Evolutionary conservation across 2,888 invertebrate species (phyloP).

Genomic region (Rhogogaster chlorosoma): DNA sequence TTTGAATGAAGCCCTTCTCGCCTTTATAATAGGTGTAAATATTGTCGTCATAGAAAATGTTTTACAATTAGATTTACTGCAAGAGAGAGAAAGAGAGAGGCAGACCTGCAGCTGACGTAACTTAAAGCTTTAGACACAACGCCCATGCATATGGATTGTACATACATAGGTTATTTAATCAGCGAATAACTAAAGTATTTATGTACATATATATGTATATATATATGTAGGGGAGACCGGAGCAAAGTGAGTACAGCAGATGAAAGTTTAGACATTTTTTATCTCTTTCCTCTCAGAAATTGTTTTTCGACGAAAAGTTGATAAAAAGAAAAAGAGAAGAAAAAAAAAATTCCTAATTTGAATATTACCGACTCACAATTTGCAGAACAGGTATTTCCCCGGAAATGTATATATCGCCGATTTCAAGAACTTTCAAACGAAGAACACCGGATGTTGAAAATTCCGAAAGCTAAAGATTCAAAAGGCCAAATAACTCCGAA

Average conservation of each 20-base stretch:
- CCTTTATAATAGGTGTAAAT: background rate
- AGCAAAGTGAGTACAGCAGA: too few relatives aligned
- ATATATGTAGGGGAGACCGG: background rate
- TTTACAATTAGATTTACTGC: conserved; percentile 33
- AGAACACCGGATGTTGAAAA: too few relatives aligned
- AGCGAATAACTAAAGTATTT: background rate
- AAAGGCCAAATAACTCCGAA: too few relatives aligned
- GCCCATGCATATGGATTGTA: background rate
- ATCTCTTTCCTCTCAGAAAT: too few relatives aligned
- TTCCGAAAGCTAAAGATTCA: too few relatives aligned
- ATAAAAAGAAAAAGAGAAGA: too few relatives aligned
- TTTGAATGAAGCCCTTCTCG: conserved; percentile 10
- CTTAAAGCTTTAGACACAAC: background rate
- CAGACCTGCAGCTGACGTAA: background rate
- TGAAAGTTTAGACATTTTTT: too few relatives aligned
- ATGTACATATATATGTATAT: background rate
- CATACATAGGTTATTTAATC: conserved; percentile 24
- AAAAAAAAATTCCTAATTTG: too few relatives aligned
- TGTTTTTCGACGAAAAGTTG: background rate
- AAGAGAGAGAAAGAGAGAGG: background rate
- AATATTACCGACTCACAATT: too few relatives aligned
- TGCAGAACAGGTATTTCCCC: too few relatives aligned
- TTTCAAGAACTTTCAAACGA: too few relatives aligned
- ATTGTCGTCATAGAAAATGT: conserved; percentile 16
- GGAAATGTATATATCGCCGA: too few relatives aligned